Base-by-base conservation (phyloP, 2,113 vertebrate species). In the Stercorarius parasiticus region DNA sequence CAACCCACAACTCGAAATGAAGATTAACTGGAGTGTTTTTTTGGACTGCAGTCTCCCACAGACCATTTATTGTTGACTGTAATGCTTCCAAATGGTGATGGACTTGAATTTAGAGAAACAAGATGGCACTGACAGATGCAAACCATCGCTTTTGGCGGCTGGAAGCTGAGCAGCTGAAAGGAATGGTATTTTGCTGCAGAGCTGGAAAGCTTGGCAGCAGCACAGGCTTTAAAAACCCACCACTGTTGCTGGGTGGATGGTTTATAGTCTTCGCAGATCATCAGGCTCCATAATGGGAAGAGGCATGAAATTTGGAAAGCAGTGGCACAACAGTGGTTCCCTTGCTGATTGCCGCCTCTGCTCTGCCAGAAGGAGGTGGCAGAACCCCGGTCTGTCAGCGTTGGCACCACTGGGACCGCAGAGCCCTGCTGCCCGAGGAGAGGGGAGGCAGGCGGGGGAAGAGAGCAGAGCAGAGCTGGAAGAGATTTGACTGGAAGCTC, bases 101-200 rank as follows among this genome's bases (percentile, higher is more conserved):
- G 74, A 56, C 56, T 94, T 29, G 86, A 40, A 73, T 96, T 94
- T 71, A 93, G 88, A 84, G 90, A 5, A 71, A 19, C n/a, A 71
- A 27, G 94, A 67, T 95, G 83, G 89, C 92, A 86, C 53, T 73
- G 96, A 15, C 95, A 97, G 92, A 95, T 93, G 96, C 80, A 91
- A 55, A 30, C 10, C 74, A 26, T 53, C 82, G 92, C 85, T 96
- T 80, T 93, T 96, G 97, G 97, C 96, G 95, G 90, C 81, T 96
- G 93, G 84, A 40, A 36, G 58, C 82, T 7, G 82, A 95, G 88
- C 94, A 97, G 97, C 94, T 94, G 91, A 84, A 36, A 83, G 58
- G 71, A 49, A 34, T 38, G 81, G 86, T 71, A n/a, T 95, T 95
- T 93, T 73, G 55, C 92, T 74, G 85, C 5, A 4, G 29, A 94